These are phyloP conservation scores for Drosophila orena DNA, from an alignment of 1,140 invertebrate genomes.

Conservation along the genomic window DNA sequence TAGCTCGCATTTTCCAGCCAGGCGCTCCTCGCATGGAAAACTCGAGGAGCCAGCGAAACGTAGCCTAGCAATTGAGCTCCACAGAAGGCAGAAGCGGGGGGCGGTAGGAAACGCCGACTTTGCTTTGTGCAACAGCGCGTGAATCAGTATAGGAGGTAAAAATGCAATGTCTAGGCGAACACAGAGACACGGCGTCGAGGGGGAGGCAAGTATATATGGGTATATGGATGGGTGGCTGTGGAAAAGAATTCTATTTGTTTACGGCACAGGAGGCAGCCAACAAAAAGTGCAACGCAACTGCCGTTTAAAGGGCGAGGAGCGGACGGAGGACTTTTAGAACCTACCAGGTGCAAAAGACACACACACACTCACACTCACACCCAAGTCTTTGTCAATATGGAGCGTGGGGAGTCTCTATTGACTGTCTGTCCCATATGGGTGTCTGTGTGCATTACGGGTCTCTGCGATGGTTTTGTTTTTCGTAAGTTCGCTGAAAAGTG, in stretches of 20 bases:
- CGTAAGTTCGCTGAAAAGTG: slow-evolving; percentile 60
- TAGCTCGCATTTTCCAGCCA: slow-evolving; percentile 31
- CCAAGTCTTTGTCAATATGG: slow-evolving; percentile 62
- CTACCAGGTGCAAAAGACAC: slow-evolving; percentile 55
- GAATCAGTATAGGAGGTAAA: slow-evolving; percentile 57
- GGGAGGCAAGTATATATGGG: slow-evolving; percentile 10
- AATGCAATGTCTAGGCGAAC: slow-evolving; percentile 72
- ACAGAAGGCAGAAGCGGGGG: slow-evolving; percentile 6
- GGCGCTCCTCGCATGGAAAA: slow-evolving; percentile 16
- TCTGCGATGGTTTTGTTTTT: slow-evolving; percentile 41
- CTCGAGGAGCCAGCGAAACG: slow-evolving; percentile 51
- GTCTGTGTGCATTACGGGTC: slow-evolving; percentile 5
- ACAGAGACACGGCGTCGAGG: slow-evolving; percentile 28
- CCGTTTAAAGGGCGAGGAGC: slow-evolving; percentile 29
- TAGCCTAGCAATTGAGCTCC: slow-evolving; percentile 60
- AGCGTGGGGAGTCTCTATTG: slow-evolving; percentile 43
- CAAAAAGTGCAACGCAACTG: slow-evolving; percentile 74
- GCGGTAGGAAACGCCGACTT: slow-evolving; percentile 64
- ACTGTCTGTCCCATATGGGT: slow-evolving; percentile 33
- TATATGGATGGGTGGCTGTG: slow-evolving; percentile 5
- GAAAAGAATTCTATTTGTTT: slow-evolving; percentile 72
- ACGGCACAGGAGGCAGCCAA: slow-evolving; percentile 57
- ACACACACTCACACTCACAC: background rate
- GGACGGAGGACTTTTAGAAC: slow-evolving; percentile 11
- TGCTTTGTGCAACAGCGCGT: slow-evolving; percentile 78